Evolutionary conservation across 2,113 vertebrate species (phyloP), one percentile per base, ranked within the genome.

Genomic region (Caranx ignobilis): DNA sequence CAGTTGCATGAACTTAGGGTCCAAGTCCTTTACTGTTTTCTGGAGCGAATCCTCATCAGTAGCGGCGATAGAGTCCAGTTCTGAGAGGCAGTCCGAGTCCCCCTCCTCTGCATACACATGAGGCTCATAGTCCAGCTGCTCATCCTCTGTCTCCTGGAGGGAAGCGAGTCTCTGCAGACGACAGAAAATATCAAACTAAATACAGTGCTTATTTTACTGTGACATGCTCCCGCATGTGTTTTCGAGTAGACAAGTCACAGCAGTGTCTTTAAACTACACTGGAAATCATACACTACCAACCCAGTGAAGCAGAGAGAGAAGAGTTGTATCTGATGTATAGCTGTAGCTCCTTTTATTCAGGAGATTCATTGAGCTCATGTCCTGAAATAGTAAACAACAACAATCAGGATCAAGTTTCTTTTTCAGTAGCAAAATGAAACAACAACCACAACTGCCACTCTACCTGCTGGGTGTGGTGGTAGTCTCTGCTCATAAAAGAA

Each of bases 31-130:
- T 0, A 90, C 47, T 0, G 31, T 2, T 3, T 65, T 48, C 16
- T 65, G 34, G 12, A 86, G 43, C 3, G 85, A 83, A 3, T 73
- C 26, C 0, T 59, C 26, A 1, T 77, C 88, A 18, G 64, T 19
- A 61, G 83, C 66, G 67, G 4, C 32, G 9, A 91, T 84, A 31
- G 2, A 8, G 0, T 91, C 87, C 35, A 93, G 73, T 4, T 91
- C 85, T 13, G 52, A 26, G 11, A 35, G 0, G 1, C 4, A 26
- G 10, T 81, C 61, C 0, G 4, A 18, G 31, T 86, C 69, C 2
- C 87, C 86, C n/a, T 93, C 91, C 2, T 87, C 39, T 32, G 56
- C 21, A 0, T 94, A 91, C 26, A 31, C 0, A 1, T 85, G 77
- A 76, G 81, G 88, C 13, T 50, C 5, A 7, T 85, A 64, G 21